Conservation (phyloP, 2,797 vertebrate species). For the Tangara arthus region DNA sequence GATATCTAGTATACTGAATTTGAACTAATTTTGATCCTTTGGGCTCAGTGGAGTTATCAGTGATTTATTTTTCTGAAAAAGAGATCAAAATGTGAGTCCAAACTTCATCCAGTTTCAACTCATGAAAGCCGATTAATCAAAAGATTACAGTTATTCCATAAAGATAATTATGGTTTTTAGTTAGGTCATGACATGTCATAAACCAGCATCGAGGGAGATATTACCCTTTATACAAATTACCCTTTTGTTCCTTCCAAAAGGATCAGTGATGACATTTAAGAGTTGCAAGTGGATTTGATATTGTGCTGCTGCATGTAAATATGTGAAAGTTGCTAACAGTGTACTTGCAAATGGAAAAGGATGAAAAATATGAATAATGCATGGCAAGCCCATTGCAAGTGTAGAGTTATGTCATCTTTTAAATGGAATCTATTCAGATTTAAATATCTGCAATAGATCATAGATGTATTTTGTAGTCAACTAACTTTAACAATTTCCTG, state of each 20-base stretch:
- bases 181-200: constrained; percentile 18
- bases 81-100: not conserved
- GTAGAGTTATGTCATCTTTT: not conserved
- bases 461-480: not conserved
- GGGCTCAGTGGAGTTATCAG: not conserved
- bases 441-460: not conserved
- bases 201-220: not conserved
- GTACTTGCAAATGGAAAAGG: not conserved
- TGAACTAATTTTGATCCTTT: not conserved
- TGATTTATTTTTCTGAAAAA: constrained; percentile 1
- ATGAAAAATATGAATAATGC: not conserved
- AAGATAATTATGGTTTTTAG: constrained; percentile 24
- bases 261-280: constrained; percentile 6
- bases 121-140: constrained; percentile 3
- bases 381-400: not conserved
- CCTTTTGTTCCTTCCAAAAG: constrained; percentile 9
- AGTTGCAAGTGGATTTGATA: not conserved
- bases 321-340: not conserved
- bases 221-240: constrained; percentile 37
- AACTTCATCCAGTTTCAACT: not conserved
- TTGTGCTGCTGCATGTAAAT: not conserved
- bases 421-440: not conserved
- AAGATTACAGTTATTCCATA: constrained; percentile 10
- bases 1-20: not conserved
- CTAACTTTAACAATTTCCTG: not conserved